These are phyloP conservation scores for Imbricaverruca yamaguchii DNA, from an alignment of 2,888 invertebrate species.

Conservation along the genomic window DNA sequence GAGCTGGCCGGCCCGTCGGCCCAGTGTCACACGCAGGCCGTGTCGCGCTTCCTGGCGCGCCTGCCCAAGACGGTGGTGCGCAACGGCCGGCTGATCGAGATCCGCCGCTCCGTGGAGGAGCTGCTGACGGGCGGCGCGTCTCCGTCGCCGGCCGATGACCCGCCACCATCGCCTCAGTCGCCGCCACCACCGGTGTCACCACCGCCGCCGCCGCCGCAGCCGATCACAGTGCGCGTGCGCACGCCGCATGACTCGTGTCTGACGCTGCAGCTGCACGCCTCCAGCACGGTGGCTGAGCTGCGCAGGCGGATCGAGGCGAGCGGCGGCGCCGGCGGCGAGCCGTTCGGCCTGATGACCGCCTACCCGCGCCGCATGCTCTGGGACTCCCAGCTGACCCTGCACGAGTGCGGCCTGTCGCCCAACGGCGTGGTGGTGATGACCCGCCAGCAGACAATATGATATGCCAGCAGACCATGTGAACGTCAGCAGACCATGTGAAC, in stretches of 20 bases:
- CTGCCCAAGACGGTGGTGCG: slow-evolving; percentile 33
- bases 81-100: slow-evolving; percentile 32
- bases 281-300: neutral
- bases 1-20: neutral
- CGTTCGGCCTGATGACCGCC: slow-evolving; percentile 10
- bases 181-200: neutral
- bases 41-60: slow-evolving; percentile 28
- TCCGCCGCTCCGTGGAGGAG: slow-evolving; percentile 32
- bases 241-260: slow-evolving; percentile 1
- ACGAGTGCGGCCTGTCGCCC: neutral
- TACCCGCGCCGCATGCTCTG: slow-evolving; percentile 7
- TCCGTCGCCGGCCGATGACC: neutral
- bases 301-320: neutral
- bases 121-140: slow-evolving; percentile 28
- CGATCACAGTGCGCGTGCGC: neutral
- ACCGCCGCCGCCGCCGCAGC: neutral
- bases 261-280: neutral
- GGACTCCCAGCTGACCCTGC: neutral
- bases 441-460: neutral
- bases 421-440: slow-evolving; percentile 17
- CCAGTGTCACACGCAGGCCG: neutral
- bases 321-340: neutral
- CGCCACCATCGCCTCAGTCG: neutral
- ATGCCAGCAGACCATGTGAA: neutral
- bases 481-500: neutral